phyloP scores from a whole-genome alignment of 1,140 invertebrate species.

The Brachionus koreanus region DNA sequence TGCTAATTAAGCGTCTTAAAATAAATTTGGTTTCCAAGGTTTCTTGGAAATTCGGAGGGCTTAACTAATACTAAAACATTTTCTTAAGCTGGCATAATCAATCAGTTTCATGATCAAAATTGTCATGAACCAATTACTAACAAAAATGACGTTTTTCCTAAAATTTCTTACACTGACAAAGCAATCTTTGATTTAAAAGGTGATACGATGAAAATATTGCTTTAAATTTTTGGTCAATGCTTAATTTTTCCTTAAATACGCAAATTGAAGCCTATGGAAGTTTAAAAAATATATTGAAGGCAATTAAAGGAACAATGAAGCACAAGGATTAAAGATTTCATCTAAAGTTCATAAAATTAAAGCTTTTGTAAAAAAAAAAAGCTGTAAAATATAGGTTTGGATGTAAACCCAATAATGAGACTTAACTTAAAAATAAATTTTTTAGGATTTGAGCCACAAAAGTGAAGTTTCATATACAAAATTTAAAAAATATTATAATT shows the following conservation, averaged over 20 bases:
- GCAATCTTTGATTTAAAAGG: neutral
- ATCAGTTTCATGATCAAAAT: neutral
- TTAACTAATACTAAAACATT: neutral
- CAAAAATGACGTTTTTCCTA: neutral
- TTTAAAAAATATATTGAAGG: too few species aligned
- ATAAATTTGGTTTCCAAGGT: slow-evolving; percentile 18
- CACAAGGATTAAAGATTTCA: too few species aligned
- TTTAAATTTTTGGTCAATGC: neutral
- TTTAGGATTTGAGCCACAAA: too few species aligned
- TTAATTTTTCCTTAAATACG: neutral
- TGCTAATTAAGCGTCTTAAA: neutral
- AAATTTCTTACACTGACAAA: neutral
- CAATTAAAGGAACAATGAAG: too few species aligned
- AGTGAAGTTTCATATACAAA: too few species aligned
- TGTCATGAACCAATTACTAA: neutral
- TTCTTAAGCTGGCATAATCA: neutral
- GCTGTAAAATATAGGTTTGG: too few species aligned
- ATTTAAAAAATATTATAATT: too few species aligned
- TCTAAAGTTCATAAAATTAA: too few species aligned
- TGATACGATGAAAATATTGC: neutral
- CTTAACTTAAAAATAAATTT: too few species aligned
- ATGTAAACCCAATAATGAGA: too few species aligned
- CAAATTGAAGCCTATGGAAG: too few species aligned
- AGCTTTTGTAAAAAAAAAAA: too few species aligned
- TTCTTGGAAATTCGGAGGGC: neutral